phyloP scores from a whole-genome alignment of 2,113 vertebrate genomes.

The Callopanchax toddi region DNA sequence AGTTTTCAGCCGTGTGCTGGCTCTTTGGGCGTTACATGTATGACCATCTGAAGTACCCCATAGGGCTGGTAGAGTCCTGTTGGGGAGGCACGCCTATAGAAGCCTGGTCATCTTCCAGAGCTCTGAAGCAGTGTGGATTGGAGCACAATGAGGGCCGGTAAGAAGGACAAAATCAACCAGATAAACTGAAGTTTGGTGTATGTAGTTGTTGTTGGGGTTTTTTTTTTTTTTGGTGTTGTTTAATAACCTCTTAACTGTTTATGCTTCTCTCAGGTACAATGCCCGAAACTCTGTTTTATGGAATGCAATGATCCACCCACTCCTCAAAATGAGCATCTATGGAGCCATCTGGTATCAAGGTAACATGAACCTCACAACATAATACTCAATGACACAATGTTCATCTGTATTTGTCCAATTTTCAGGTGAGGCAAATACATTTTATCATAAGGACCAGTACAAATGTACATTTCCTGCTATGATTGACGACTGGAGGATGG shows the following conservation, averaged over 20 bases:
- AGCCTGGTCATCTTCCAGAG: slow-evolving; percentile 86
- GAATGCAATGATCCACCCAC: slow-evolving; percentile 93
- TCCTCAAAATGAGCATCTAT: slow-evolving; percentile 88
- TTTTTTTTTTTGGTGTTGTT: too few relatives aligned
- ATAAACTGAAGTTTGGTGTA: too few relatives aligned
- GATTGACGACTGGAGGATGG: slow-evolving; percentile 88
- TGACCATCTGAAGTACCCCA: slow-evolving; percentile 80
- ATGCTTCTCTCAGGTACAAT: slow-evolving; percentile 2
- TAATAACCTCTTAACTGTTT: background rate
- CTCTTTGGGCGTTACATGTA: slow-evolving; percentile 87
- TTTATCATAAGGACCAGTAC: slow-evolving; percentile 82
- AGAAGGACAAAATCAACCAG: background rate
- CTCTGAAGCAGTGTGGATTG: slow-evolving; percentile 81
- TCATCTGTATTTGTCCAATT: background rate
- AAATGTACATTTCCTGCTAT: slow-evolving; percentile 89
- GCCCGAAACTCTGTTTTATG: slow-evolving; percentile 81
- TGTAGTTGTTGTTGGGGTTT: too few relatives aligned
- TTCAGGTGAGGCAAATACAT: slow-evolving; percentile 85
- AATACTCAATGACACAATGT: too few relatives aligned
- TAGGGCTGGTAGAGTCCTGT: slow-evolving; percentile 87
- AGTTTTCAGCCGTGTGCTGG: slow-evolving; percentile 94
- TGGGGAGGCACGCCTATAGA: slow-evolving; percentile 90
- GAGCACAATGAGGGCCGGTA: slow-evolving; percentile 4
- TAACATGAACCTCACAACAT: slow-evolving; percentile 18
- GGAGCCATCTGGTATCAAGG: slow-evolving; percentile 95